phyloP scores from a whole-genome alignment of 2,797 vertebrate genomes.

The Luscinia megarhynchos region DNA sequence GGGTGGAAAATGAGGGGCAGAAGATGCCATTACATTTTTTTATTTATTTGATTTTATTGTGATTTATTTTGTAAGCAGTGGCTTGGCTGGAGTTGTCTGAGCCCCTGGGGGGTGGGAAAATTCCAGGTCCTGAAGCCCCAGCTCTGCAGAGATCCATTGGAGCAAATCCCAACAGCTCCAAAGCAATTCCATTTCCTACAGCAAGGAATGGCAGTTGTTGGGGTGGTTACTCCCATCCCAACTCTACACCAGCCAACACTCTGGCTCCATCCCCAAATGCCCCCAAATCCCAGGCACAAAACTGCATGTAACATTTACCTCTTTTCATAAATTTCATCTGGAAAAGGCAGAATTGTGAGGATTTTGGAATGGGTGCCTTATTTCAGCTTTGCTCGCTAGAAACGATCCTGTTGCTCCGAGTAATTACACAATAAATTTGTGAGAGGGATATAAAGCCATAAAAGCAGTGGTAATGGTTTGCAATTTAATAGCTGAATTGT shows the following conservation, averaged over 20 bases:
- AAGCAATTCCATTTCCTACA: not conserved
- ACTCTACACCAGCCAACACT: not conserved
- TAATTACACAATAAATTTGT: constrained; percentile 79
- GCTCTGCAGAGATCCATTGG: not conserved
- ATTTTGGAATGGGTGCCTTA: constrained; percentile 54
- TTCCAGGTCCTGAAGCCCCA: not conserved
- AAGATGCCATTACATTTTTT: not conserved
- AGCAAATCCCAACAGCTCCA: not conserved
- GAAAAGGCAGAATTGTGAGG: constrained; percentile 19
- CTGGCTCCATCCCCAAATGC: not conserved
- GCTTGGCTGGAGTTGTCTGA: not conserved
- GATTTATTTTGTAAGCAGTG: not conserved
- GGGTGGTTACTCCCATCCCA: not conserved
- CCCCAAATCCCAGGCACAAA: not conserved
- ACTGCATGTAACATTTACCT: not conserved
- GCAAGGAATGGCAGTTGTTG: not conserved
- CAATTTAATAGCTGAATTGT: constrained; percentile 77
- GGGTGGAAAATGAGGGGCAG: not conserved
- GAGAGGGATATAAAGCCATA: constrained; percentile 72
- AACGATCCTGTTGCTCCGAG: constrained; percentile 44
- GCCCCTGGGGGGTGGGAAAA: not conserved
- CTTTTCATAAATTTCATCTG: not conserved
- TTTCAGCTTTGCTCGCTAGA: constrained; percentile 62
- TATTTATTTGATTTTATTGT: not conserved
- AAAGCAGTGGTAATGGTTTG: constrained; percentile 75